Evolutionary conservation across 2,797 vertebrate species (phyloP).

Genomic region (Sebastes taczanowskii): DNA sequence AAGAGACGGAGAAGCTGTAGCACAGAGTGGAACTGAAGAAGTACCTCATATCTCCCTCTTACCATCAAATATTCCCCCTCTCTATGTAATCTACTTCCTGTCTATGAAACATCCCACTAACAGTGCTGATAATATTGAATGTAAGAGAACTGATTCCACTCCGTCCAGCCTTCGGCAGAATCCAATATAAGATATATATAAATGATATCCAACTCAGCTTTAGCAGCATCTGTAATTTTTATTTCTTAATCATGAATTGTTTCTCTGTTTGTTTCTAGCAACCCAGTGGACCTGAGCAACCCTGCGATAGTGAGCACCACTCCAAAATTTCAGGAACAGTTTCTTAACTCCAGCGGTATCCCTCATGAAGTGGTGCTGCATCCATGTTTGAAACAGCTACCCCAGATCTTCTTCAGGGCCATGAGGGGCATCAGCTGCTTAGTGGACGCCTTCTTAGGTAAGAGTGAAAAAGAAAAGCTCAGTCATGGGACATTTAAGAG

Average conservation of each 20-base stretch:
- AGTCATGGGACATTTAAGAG: not conserved
- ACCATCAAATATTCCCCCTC: not conserved
- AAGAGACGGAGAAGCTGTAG: not conserved
- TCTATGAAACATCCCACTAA: not conserved
- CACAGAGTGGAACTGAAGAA: not conserved
- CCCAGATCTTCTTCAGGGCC: conserved; percentile 97
- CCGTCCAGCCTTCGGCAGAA: not conserved
- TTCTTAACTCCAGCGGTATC: conserved; percentile 92
- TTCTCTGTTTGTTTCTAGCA: conserved; percentile 77
- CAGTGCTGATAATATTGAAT: no score
- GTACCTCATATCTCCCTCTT: not conserved
- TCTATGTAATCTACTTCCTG: not conserved
- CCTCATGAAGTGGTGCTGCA: conserved; percentile 94
- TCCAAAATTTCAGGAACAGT: conserved; percentile 98
- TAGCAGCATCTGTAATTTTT: not conserved
- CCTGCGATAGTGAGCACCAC: conserved; percentile 96
- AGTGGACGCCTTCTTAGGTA: conserved; percentile 97
- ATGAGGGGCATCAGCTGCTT: conserved; percentile 96
- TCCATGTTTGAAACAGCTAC: conserved; percentile 95
- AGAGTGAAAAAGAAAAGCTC: conserved; percentile 39
- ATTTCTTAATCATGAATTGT: not conserved
- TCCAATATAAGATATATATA: not conserved
- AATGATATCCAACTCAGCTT: not conserved
- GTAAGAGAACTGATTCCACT: no score
- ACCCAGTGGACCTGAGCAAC: conserved; percentile 98